Percentiles rank a stretch among this genome's conserved stretches.
Conservation (phyloP, 2,888 invertebrate genomes). For the Syritta pipiens region DNA sequence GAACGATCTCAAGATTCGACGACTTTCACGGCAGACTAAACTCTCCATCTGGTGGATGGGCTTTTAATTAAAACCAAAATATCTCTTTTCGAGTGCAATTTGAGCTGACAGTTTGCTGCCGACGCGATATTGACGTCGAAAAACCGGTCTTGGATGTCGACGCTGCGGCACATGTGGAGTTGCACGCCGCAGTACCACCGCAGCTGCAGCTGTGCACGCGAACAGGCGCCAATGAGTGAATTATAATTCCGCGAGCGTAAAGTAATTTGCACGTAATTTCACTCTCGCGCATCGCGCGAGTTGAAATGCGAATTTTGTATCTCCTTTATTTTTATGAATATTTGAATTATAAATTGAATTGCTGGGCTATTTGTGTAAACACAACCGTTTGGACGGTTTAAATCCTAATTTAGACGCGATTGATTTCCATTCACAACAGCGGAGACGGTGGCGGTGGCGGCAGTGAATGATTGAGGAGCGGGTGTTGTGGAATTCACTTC, state of each 20-base stretch:
- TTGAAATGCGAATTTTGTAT: neutral
- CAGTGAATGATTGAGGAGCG: constrained; percentile 46
- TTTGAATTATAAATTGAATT: constrained; percentile 54
- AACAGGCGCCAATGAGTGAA: constrained; percentile 64
- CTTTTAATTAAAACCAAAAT: constrained; percentile 56
- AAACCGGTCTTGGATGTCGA: constrained; percentile 30
- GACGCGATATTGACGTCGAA: constrained; percentile 13
- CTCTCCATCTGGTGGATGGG: constrained; percentile 8
- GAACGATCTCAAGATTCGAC: neutral
- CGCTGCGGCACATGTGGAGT: constrained; percentile 16
- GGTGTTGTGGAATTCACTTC: constrained; percentile 49
- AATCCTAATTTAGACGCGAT: constrained; percentile 64
- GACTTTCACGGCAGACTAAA: neutral
- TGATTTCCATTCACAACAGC: constrained; percentile 47
- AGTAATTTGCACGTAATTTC: constrained; percentile 64
- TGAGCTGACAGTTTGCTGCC: constrained; percentile 46
- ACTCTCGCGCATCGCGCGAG: neutral
- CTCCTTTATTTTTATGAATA: constrained; percentile 27
- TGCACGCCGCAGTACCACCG: constrained; percentile 23
- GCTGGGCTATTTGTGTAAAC: constrained; percentile 55
- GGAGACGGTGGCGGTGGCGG: neutral
- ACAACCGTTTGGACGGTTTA: constrained; percentile 58
- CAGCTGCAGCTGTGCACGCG: constrained; percentile 3
- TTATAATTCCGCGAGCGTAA: constrained; percentile 63
- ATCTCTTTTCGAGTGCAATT: constrained; percentile 42